Percentiles rank a stretch among this genome's conserved stretches.
These are phyloP conservation scores for Lathamus discolor DNA, from an alignment of 2,113 vertebrate species.

Conservation along the genomic window DNA sequence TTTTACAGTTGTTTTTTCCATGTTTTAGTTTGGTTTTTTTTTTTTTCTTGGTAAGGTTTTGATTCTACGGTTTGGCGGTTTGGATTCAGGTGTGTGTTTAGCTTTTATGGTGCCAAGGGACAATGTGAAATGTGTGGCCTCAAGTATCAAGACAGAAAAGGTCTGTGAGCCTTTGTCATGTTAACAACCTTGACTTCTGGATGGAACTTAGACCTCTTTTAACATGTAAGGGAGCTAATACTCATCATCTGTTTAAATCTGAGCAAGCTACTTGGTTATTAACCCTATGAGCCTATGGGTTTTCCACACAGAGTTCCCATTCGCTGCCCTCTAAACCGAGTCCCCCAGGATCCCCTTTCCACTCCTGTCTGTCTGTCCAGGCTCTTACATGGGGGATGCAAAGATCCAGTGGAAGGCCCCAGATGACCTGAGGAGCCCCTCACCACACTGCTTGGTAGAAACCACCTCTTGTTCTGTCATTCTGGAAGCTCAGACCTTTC, in stretches of 20 bases:
- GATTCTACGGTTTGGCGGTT: not conserved
- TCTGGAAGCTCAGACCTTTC: not conserved
- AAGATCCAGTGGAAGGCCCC: not conserved
- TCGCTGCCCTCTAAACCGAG: not conserved
- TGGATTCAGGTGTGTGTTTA: not conserved
- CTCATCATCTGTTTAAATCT: not conserved
- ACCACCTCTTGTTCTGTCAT: not conserved
- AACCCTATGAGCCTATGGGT: not conserved
- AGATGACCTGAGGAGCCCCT: not conserved
- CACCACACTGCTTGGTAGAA: not conserved
- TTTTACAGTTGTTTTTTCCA: not conserved
- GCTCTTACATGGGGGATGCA: rapidly evolving
- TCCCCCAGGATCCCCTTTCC: not conserved
- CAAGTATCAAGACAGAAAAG: not conserved
- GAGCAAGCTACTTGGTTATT: not conserved
- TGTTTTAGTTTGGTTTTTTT: too few species aligned
- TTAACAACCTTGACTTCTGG: not conserved
- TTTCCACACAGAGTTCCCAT: not conserved
- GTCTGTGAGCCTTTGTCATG: not conserved
- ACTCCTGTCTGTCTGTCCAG: not conserved
- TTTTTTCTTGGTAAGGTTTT: not conserved
- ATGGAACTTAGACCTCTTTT: not conserved
- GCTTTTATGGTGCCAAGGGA: too few species aligned
- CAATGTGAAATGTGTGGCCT: too few species aligned
- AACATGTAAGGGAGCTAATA: not conserved